phyloP scores from a whole-genome alignment of 2,888 invertebrate genomes.

The Leptopterna dolabrata region DNA sequence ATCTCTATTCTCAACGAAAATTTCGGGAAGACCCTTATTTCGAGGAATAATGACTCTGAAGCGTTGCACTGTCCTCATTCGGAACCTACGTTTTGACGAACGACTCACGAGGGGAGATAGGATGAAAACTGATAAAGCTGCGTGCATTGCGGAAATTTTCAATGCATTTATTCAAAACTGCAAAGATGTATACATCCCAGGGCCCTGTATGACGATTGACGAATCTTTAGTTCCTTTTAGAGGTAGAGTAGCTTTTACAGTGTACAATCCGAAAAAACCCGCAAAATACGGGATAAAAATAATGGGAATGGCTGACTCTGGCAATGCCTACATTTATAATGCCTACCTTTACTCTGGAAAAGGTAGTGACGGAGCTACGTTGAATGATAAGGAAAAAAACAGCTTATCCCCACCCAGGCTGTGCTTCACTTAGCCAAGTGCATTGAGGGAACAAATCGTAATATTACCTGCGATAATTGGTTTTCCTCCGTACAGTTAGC shows the following conservation, averaged over 20 bases:
- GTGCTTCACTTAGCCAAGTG: constrained; percentile 63
- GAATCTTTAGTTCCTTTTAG: constrained; percentile 57
- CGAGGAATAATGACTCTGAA: constrained; percentile 48
- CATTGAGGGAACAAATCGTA: constrained; percentile 63
- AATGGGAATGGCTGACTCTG: constrained; percentile 61
- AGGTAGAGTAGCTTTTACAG: constrained; percentile 50
- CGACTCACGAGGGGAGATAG: constrained; percentile 8
- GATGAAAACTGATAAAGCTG: constrained; percentile 4
- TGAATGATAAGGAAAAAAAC: constrained; percentile 63
- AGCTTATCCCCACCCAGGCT: constrained; percentile 63
- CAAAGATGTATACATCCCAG: constrained; percentile 43
- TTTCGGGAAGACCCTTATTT: constrained; percentile 34
- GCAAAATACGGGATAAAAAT: constrained; percentile 63
- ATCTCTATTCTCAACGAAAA: constrained; percentile 13
- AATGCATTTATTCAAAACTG: constrained; percentile 52
- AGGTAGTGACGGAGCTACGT: constrained; percentile 63
- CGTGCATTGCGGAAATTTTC: constrained; percentile 55
- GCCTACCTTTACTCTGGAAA: constrained; percentile 64
- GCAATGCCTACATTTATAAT: constrained; percentile 62
- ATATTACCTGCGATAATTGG: constrained; percentile 65
- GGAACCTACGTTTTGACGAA: constrained; percentile 48
- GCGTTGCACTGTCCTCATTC: neutral
- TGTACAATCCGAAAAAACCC: constrained; percentile 61
- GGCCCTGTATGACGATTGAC: constrained; percentile 50
- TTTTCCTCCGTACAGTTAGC: constrained; percentile 64